A percentile compares a stretch with the other conserved stretches of the same genome.
Conservation (phyloP, 1,140 invertebrate species). For the Apis dorsata region DNA sequence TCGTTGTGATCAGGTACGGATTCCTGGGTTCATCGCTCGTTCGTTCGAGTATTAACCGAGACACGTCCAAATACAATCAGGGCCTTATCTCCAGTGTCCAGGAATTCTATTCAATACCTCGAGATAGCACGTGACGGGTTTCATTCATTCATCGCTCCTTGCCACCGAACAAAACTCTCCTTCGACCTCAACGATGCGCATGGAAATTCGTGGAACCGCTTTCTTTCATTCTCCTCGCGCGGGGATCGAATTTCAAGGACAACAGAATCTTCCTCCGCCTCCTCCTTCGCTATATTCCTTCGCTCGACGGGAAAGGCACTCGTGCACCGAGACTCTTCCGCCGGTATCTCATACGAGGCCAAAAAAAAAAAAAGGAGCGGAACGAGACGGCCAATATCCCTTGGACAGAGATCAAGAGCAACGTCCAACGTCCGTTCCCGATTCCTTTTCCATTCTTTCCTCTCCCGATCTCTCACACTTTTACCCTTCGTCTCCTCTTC, state of each 20-base stretch:
- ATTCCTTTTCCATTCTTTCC: neutral
- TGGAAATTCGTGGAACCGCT: slow-evolving; percentile 27
- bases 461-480: neutral
- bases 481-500: too few relatives aligned
- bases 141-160: slow-evolving; percentile 9
- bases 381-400: neutral
- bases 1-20: slow-evolving; percentile 66
- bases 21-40: slow-evolving; percentile 31
- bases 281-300: neutral
- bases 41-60: neutral
- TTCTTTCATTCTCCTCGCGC: slow-evolving; percentile 42
- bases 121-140: slow-evolving; percentile 32
- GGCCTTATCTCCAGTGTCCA: slow-evolving; percentile 28
- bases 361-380: too few relatives aligned
- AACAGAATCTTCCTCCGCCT: slow-evolving; percentile 15
- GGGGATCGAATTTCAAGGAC: slow-evolving; percentile 62
- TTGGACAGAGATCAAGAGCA: neutral
- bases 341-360: neutral
- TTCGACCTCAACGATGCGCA: slow-evolving; percentile 13
- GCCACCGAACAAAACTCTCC: slow-evolving; percentile 26
- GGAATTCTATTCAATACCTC: slow-evolving; percentile 39
- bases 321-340: neutral
- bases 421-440: neutral
- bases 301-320: slow-evolving; percentile 6
- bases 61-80: slow-evolving; percentile 23